Conservation (phyloP, 1,140 invertebrate genomes). For the Ooceraea biroi region DNA sequence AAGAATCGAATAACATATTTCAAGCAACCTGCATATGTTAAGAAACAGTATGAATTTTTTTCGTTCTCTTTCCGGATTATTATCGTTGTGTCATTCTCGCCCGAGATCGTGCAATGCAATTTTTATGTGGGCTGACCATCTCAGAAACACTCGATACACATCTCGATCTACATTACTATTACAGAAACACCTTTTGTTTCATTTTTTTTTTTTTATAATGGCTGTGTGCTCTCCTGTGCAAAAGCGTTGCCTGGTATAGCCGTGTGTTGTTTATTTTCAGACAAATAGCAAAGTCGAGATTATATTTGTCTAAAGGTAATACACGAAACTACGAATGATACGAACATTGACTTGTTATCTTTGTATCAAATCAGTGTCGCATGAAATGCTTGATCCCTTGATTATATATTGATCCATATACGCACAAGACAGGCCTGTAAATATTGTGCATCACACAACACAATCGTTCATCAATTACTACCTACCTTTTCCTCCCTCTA, state of each 20-base stretch:
- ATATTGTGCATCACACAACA: conserved; percentile 77
- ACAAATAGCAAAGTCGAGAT: conserved; percentile 84
- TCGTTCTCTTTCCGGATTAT: conserved; percentile 52
- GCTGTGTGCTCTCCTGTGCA: conserved; percentile 79
- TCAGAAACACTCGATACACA: conserved; percentile 37
- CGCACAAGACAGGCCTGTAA: conserved; percentile 80
- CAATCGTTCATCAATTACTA: conserved; percentile 66
- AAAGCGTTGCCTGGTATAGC: conserved; percentile 84
- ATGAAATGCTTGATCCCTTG: conserved; percentile 81
- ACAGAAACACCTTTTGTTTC: conserved; percentile 68
- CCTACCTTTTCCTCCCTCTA: conserved; percentile 59
- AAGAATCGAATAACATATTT: conserved; percentile 58
- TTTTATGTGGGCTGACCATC: conserved; percentile 54
- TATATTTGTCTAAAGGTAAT: conserved; percentile 84
- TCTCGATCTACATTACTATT: conserved; percentile 58
- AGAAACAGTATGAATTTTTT: conserved; percentile 29
- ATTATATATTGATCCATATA: conserved; percentile 68
- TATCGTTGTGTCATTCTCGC: conserved; percentile 39
- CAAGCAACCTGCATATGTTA: conserved; percentile 31
- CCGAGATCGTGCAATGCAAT: conserved; percentile 35
- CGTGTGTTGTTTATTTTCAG: conserved; percentile 85
- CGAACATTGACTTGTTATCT: conserved; percentile 80
- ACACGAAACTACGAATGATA: conserved; percentile 82
- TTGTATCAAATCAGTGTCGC: conserved; percentile 82
- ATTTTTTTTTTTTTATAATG: conserved; percentile 72